Evolutionary conservation across 2,797 vertebrate species (phyloP).

Genomic region (Manis javanica): DNA sequence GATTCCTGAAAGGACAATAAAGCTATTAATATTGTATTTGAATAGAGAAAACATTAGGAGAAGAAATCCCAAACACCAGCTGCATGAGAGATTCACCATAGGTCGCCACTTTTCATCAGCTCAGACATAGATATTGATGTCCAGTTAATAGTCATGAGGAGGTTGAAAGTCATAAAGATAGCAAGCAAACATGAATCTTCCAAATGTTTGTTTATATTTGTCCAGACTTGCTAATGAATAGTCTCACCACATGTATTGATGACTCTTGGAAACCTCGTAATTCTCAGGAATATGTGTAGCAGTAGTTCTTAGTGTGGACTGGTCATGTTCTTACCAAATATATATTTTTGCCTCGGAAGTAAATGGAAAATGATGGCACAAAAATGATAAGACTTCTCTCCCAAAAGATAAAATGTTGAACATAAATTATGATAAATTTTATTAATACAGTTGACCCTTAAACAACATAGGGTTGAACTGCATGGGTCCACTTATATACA

Average conservation of each 20-base stretch:
- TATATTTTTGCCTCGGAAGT: not conserved
- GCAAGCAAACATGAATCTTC: not conserved
- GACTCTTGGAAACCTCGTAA: not conserved
- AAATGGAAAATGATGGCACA: not conserved
- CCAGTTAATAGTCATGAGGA: not conserved
- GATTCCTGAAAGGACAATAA: not conserved
- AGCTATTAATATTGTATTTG: not conserved
- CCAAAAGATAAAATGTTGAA: slow-evolving; percentile 42
- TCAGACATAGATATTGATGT: not conserved
- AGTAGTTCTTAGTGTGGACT: not conserved
- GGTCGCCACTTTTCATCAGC: not conserved
- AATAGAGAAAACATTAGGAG: not conserved
- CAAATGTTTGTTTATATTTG: not conserved
- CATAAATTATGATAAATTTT: not conserved
- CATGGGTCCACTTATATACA: too few species aligned
- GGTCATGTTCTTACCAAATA: not conserved
- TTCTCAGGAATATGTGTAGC: not conserved
- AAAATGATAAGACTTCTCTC: not conserved
- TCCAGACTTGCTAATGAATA: not conserved
- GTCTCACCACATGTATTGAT: not conserved
- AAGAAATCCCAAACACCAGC: not conserved
- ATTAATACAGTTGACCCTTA: too few species aligned
- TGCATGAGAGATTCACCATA: not conserved
- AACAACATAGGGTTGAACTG: too few species aligned
- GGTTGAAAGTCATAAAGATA: not conserved